These are phyloP conservation scores for Thermophis baileyi DNA, from an alignment of 2,113 vertebrate species.

Conservation along the genomic window DNA sequence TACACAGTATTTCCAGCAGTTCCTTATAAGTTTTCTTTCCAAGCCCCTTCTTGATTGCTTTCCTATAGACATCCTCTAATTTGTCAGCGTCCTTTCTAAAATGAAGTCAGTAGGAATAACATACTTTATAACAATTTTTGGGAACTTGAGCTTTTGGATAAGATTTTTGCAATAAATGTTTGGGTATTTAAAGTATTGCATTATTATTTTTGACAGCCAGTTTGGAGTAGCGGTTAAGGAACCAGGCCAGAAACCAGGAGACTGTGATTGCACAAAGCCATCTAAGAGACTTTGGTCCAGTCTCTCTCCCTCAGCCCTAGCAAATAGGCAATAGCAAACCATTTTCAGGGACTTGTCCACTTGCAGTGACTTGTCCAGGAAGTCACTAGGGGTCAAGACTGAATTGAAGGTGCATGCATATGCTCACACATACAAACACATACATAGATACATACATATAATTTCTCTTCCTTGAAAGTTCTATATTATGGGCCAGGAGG, in stretches of 20 bases:
- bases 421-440: background rate
- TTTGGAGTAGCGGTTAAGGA: background rate
- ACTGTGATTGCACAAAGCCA: background rate
- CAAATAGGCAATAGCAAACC: background rate
- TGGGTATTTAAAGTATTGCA: background rate
- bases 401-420: background rate
- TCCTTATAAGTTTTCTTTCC: background rate
- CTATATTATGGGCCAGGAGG: background rate
- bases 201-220: background rate
- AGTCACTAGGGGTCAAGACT: background rate
- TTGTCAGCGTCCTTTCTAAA: background rate
- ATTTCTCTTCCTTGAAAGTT: background rate
- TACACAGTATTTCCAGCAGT: background rate
- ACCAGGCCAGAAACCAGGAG: background rate
- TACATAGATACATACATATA: too few relatives aligned
- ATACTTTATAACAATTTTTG: background rate
- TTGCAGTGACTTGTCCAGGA: background rate
- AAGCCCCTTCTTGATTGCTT: background rate
- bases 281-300: background rate
- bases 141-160: background rate
- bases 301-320: background rate
- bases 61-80: background rate
- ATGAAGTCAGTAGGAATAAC: background rate
- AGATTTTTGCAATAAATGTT: background rate
- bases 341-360: background rate